Base-by-base conservation (phyloP, 2,113 vertebrate genomes). In the Bubo blakistoni region DNA sequence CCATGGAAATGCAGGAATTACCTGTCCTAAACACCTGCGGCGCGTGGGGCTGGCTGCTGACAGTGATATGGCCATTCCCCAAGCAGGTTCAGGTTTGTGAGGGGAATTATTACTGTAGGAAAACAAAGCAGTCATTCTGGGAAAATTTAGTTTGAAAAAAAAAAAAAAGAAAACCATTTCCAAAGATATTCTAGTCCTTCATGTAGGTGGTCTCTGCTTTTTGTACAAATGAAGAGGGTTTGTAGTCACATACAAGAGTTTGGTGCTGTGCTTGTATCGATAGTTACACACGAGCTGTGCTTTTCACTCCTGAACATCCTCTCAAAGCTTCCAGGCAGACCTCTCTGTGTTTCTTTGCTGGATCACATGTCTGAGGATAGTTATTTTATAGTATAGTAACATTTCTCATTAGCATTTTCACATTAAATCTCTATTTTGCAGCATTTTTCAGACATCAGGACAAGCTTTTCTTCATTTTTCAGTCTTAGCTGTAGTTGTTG, bases 231-330 rank as follows among this genome's bases (percentile, higher is more conserved):
- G 3, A 44, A 52, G 65, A 46, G 16, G 42, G 74, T 86, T 52
- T 2, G 2, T 44, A 69, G 40, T 70, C 44, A 47, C 0, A 0
- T 11, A 34, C 20, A 63, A 7, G 24, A 78, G 22, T 3, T 55
- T 49, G 25, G 26, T 40, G 65, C 57, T 78, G 38, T 58, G 55
- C 46, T 91, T 67, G 7, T 19, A 26, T 30, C 17, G 4, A 49
- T 5, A 44, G 20, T 36, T 30, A 27, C 17, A 8, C 47, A n/a
- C 13, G 42, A 67, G 6, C 42, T 26, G 2, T 36, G 69, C 49
- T 77, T 86, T 77, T 76, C 24, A 27, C 8, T 69, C 17, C n/a
- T 55, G 14, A 81, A 21, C 61, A 67, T 42, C 42, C 32, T 74
- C 24, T 19, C 52, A 16, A 20, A 57, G 49, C 76, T 82, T 62